These are phyloP conservation scores for Meteorus sp. DNA, from an alignment of 1,140 invertebrate genomes.

Conservation along the genomic window DNA sequence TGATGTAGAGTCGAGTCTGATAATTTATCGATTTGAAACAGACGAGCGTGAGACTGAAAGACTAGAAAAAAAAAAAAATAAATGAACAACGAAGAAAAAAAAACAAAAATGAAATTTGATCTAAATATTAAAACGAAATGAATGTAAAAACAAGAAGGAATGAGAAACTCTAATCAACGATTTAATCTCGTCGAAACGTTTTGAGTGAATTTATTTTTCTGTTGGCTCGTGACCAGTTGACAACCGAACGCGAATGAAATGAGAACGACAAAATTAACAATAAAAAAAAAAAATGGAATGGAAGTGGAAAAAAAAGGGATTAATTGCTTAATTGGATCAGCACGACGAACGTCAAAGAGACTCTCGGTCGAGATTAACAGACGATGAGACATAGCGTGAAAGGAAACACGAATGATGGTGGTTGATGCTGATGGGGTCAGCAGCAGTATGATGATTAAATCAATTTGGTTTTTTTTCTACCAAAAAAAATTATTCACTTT, in stretches of 20 bases:
- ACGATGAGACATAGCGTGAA: not conserved
- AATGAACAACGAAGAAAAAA: conserved; percentile 22
- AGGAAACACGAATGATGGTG: conserved; percentile 5
- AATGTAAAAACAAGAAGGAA: conserved; percentile 22
- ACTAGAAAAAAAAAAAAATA: conserved; percentile 12
- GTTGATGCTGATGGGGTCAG: not conserved
- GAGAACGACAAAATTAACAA: conserved; percentile 53
- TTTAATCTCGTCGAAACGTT: conserved; percentile 47
- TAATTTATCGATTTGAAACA: conserved; percentile 29
- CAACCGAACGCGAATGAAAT: conserved; percentile 23
- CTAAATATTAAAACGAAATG: too few relatives aligned
- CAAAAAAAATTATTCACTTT: not conserved
- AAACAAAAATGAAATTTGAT: too few relatives aligned
- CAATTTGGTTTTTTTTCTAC: not conserved
- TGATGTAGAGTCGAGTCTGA: conserved; percentile 23
- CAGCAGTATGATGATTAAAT: not conserved
- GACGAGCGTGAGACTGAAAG: conserved; percentile 11
- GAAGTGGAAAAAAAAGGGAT: too few relatives aligned
- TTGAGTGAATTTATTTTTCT: conserved; percentile 55
- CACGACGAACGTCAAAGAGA: conserved; percentile 31
- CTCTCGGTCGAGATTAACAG: not conserved
- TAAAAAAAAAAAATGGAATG: too few relatives aligned
- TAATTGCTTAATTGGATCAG: conserved; percentile 57
- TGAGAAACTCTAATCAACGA: conserved; percentile 51
- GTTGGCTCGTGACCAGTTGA: conserved; percentile 39